Conservation (phyloP, 2,113 vertebrate genomes). For the Antigone vipio region DNA sequence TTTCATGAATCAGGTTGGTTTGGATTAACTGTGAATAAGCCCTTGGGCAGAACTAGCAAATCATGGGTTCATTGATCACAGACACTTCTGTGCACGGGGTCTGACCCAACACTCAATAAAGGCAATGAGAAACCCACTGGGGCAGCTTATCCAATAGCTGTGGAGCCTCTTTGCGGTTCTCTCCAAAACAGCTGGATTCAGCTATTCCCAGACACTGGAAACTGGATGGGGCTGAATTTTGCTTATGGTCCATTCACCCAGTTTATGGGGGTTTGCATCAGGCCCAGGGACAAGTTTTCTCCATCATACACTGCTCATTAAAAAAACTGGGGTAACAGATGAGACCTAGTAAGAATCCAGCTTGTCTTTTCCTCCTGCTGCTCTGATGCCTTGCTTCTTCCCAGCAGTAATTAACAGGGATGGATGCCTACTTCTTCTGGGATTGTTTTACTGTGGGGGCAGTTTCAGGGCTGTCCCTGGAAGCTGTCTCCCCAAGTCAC, state of each 20-base stretch:
- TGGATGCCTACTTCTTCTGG: neutral
- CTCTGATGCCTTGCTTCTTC: neutral
- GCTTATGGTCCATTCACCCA: neutral
- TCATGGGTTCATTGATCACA: slow-evolving; percentile 14
- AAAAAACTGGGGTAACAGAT: neutral
- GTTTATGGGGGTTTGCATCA: neutral
- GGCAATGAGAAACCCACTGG: neutral
- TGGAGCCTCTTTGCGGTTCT: neutral
- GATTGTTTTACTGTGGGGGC: neutral
- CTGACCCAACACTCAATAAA: slow-evolving; percentile 28
- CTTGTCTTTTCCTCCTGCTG: neutral
- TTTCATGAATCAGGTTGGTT: slow-evolving; percentile 27
- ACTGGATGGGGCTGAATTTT: neutral
- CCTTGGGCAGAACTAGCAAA: neutral
- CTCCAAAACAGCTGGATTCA: neutral
- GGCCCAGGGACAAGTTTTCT: neutral
- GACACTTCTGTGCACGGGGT: neutral
- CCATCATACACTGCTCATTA: neutral
- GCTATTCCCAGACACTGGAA: neutral
- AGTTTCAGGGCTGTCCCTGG: neutral
- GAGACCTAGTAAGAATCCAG: neutral
- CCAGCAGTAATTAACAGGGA: neutral
- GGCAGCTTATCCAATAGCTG: neutral
- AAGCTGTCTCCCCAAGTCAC: neutral
- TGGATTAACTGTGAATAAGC: slow-evolving; percentile 28